phyloP scores from a whole-genome alignment of 2,797 vertebrate genomes.

The Falco naumanni region DNA sequence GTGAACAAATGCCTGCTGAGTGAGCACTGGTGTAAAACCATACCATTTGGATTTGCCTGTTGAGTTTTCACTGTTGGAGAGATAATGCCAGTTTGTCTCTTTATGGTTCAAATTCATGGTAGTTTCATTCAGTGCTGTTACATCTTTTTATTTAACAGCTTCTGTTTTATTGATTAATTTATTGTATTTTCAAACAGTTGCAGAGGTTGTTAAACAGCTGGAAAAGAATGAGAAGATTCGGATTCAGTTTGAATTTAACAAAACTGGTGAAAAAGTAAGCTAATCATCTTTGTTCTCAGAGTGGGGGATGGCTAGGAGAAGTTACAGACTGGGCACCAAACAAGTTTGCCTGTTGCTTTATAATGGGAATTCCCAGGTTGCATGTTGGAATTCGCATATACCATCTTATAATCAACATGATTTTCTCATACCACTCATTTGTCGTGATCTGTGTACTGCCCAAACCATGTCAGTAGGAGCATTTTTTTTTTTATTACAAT shows the following conservation, averaged over 20 bases:
- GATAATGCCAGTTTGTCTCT: neutral
- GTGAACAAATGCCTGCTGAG: rapidly evolving
- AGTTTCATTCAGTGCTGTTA: neutral
- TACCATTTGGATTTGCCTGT: neutral
- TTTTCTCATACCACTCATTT: neutral
- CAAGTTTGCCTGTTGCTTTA: rapidly evolving
- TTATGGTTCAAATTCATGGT: neutral
- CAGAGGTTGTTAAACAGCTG: constrained; percentile 90
- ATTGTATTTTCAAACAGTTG: constrained; percentile 80
- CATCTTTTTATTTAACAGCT: neutral
- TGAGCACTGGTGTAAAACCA: neutral
- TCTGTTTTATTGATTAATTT: neutral
- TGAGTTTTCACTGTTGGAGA: neutral
- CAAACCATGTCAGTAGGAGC: neutral
- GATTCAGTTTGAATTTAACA: constrained; percentile 79
- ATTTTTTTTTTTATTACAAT: neutral
- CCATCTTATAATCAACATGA: neutral
- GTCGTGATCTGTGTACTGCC: rapidly evolving
- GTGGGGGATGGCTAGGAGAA: neutral
- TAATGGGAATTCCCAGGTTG: neutral
- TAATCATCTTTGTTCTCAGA: neutral
- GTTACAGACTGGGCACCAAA: neutral
- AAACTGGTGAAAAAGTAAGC: constrained; percentile 82
- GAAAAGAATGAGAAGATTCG: constrained; percentile 88
- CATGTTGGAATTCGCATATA: rapidly evolving